Conservation (phyloP, 2,797 vertebrate species). For the Notoglanidium macrostoma region DNA sequence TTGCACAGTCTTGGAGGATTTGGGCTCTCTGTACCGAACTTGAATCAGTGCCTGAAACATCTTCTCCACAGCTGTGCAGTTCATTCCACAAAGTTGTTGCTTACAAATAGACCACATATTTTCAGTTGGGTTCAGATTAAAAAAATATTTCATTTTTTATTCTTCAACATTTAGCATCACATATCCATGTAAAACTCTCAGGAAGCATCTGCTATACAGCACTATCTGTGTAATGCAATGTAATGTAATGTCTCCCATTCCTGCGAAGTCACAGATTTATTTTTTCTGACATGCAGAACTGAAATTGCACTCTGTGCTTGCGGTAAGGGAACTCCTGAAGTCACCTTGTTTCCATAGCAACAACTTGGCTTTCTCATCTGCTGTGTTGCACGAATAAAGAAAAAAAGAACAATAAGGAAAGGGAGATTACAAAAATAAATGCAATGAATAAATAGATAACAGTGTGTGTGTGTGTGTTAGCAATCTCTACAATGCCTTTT, state of each 20-base stretch:
- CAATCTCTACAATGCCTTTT: not conserved
- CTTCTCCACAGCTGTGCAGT: no score
- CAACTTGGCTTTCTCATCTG: not conserved
- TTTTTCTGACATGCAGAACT: not conserved
- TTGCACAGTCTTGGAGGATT: no score
- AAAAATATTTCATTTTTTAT: not conserved
- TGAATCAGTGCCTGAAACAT: no score
- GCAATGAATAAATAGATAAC: not conserved
- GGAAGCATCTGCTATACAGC: not conserved
- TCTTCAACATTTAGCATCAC: not conserved
- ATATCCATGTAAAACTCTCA: not conserved
- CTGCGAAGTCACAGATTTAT: not conserved
- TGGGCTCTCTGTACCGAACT: no score
- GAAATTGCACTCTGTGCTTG: not conserved
- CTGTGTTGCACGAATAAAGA: conserved; percentile 10
- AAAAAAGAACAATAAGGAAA: not conserved
- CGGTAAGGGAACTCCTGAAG: not conserved
- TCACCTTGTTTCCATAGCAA: conserved; percentile 27
- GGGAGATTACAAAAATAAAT: not conserved
- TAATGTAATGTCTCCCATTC: not conserved
- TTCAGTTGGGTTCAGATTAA: not conserved
- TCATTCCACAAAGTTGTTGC: no score
- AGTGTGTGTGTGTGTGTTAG: not conserved
- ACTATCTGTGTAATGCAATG: not conserved
- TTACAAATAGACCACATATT: no score